Conservation (phyloP, 1,140 invertebrate species). For the Pseudomyrmex pallidus region DNA sequence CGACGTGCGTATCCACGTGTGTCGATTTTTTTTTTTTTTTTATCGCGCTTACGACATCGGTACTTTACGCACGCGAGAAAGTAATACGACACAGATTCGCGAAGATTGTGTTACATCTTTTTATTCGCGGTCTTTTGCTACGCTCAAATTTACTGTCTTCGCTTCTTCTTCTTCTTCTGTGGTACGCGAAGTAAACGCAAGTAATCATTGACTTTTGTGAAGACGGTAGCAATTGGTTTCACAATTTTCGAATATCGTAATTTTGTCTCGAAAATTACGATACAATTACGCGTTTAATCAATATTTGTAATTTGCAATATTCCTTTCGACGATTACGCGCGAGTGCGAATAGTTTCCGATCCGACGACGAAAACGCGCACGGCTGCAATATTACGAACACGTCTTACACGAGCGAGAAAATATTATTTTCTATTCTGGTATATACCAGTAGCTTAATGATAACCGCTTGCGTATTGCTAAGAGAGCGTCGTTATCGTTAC, state of each 20-base stretch:
- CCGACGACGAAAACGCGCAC: conserved; percentile 27
- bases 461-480: conserved; percentile 64
- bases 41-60: conserved; percentile 10
- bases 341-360: conserved; percentile 6
- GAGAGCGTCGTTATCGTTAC: conserved; percentile 70
- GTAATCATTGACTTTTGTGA: conserved; percentile 10
- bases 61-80: neutral
- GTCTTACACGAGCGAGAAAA: conserved; percentile 24
- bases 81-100: neutral
- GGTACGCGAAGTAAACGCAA: neutral
- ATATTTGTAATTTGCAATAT: conserved; percentile 16
- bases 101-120: conserved; percentile 6
- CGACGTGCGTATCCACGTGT: neutral
- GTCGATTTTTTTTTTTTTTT: conserved; percentile 9
- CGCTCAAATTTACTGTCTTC: neutral
- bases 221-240: neutral
- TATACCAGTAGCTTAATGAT: conserved; percentile 63
- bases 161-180: neutral
- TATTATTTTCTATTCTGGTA: conserved; percentile 24
- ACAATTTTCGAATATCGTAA: conserved; percentile 5
- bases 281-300: conserved; percentile 29
- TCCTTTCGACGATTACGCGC: conserved; percentile 39
- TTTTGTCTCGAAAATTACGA: neutral
- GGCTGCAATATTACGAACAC: conserved; percentile 17
- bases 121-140: neutral